phyloP scores from a whole-genome alignment of 2,888 invertebrate species.

The Lepidonotus clava region DNA sequence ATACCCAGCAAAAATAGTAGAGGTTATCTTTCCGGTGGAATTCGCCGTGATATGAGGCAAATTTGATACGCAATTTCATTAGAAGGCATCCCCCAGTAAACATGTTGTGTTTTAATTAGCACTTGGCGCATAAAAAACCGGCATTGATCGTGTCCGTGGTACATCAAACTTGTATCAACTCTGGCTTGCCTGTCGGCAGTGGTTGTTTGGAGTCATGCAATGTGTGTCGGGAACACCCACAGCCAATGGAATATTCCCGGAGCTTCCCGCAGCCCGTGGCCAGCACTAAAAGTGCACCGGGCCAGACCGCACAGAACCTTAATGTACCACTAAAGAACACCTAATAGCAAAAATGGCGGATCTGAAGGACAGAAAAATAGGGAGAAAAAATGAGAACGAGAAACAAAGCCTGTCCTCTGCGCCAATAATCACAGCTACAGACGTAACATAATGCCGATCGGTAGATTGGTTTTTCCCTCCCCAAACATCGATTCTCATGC shows the following conservation, averaged over 20 bases:
- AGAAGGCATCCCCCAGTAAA: not conserved
- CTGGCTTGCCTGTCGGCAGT: not conserved
- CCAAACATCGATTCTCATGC: not conserved
- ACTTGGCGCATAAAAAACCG: not conserved
- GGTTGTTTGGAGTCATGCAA: not conserved
- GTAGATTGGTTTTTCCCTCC: not conserved
- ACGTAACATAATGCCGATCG: not conserved
- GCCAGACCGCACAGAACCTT: not conserved
- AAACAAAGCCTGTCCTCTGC: not conserved
- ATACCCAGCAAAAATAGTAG: no score
- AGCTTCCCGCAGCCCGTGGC: not conserved
- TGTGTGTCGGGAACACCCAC: not conserved
- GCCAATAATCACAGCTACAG: constrained; percentile 1
- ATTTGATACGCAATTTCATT: constrained; percentile 1
- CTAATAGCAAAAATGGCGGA: not conserved
- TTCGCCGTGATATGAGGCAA: no score
- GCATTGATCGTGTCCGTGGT: constrained; percentile 14
- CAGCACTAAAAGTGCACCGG: not conserved
- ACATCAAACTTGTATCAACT: constrained; percentile 3
- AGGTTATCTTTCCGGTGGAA: no score
- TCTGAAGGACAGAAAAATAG: not conserved
- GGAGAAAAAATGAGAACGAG: not conserved
- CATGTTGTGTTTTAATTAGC: constrained; percentile 34
- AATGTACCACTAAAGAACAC: not conserved
- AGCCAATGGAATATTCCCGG: not conserved